These are phyloP conservation scores for Mallotus villosus DNA, from an alignment of 2,797 vertebrate species.

Conservation along the genomic window DNA sequence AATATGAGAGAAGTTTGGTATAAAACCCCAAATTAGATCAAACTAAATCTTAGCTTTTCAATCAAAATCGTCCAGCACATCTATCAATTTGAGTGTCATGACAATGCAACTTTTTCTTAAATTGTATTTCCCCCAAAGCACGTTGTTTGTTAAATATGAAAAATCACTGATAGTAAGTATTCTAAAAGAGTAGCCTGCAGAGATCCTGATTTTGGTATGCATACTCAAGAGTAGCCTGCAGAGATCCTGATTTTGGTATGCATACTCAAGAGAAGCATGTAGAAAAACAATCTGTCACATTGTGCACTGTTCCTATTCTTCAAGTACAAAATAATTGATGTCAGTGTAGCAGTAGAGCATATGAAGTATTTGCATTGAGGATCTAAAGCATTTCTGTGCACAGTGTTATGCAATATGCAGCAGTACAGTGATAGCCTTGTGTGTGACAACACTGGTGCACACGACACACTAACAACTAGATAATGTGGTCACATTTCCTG, in stretches of 20 bases:
- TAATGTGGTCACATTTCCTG: background rate
- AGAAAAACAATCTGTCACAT: background rate
- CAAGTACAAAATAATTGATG: background rate
- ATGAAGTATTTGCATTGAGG: background rate
- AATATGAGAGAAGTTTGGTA: background rate
- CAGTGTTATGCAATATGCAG: background rate
- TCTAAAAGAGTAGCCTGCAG: background rate
- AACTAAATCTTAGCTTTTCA: background rate
- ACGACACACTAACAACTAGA: background rate
- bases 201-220: background rate
- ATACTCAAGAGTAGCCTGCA: background rate
- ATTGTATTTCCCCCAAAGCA: too few relatives aligned
- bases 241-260: background rate
- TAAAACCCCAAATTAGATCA: background rate
- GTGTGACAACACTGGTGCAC: background rate
- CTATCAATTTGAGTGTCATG: too few relatives aligned
- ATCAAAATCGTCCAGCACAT: background rate
- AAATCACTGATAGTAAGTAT: background rate
- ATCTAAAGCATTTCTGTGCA: constrained; percentile 3
- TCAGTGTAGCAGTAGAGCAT: background rate
- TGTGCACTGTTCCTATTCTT: constrained; percentile 1
- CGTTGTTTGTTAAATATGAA: background rate
- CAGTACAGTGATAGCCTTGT: constrained; percentile 5
- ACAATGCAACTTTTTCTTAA: too few relatives aligned
- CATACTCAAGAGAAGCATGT: constrained; percentile 5